Conservation (phyloP, 2,113 vertebrate species). For the Monopterus albus region DNA sequence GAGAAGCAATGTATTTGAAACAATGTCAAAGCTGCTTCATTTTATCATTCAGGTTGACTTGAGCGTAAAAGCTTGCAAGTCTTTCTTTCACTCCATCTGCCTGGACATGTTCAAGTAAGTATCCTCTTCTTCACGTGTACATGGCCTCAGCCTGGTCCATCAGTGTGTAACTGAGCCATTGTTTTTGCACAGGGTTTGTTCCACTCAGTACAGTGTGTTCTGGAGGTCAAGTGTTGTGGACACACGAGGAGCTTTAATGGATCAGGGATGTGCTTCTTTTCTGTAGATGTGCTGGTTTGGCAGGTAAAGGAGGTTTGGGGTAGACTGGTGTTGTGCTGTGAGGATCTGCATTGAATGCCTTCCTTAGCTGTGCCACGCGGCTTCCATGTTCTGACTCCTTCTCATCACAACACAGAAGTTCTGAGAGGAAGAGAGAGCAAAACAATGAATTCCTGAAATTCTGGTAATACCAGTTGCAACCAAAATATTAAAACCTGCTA, state of each 20-base stretch:
- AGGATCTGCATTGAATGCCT: slow-evolving; percentile 44
- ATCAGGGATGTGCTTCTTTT: slow-evolving; percentile 10
- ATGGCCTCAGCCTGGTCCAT: slow-evolving; percentile 10
- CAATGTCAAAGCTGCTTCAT: slow-evolving; percentile 55
- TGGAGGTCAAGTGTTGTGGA: neutral
- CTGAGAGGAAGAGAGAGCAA: slow-evolving; percentile 22
- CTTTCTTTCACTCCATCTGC: slow-evolving; percentile 18
- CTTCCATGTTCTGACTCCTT: slow-evolving; percentile 24
- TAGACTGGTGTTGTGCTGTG: neutral
- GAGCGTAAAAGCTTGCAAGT: slow-evolving; percentile 47
- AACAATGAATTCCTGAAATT: neutral
- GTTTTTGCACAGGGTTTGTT: neutral
- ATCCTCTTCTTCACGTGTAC: slow-evolving; percentile 8
- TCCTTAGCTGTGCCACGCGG: slow-evolving; percentile 69
- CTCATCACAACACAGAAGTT: neutral
- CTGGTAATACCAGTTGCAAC: no score
- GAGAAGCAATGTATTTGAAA: slow-evolving; percentile 37
- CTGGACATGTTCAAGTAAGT: slow-evolving; percentile 34
- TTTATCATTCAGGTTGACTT: slow-evolving; percentile 53
- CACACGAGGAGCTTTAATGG: slow-evolving; percentile 24
- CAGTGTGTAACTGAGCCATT: neutral
- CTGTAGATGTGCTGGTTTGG: slow-evolving; percentile 72
- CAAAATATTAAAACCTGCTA: no score
- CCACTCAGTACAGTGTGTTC: neutral
- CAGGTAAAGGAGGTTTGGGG: slow-evolving; percentile 65